Evolutionary conservation across 2,113 vertebrate genomes (phyloP).

Genomic region (Epinephelus cyanopodus): DNA sequence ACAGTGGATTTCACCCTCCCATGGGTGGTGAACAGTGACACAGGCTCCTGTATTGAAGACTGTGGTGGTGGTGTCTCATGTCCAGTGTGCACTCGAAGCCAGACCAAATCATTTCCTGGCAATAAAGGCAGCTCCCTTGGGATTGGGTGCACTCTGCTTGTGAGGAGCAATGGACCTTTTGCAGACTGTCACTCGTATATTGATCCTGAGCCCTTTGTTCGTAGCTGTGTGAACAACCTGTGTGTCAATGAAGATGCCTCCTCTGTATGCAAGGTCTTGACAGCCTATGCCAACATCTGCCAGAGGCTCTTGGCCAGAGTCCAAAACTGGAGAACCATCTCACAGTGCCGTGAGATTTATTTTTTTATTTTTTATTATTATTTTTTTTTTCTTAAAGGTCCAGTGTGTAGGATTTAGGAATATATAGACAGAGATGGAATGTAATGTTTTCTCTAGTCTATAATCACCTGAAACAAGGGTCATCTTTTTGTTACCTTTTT

Average conservation of each 20-base stretch:
- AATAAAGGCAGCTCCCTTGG: not conserved
- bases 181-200: slow-evolving; percentile 48
- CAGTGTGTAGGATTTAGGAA: too few relatives aligned
- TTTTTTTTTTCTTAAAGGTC: not conserved
- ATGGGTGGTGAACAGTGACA: slow-evolving; percentile 70
- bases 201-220: slow-evolving; percentile 52
- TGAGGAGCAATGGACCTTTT: slow-evolving; percentile 38
- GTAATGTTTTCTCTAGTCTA: not conserved
- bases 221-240: slow-evolving; percentile 56
- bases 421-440: too few relatives aligned
- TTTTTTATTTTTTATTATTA: not conserved
- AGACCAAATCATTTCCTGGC: slow-evolving; percentile 24
- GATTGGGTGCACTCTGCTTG: slow-evolving; percentile 27
- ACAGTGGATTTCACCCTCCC: slow-evolving; percentile 55
- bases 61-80: slow-evolving; percentile 9
- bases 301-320: slow-evolving; percentile 46
- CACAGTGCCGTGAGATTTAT: slow-evolving; percentile 71
- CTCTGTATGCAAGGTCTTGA: slow-evolving; percentile 57
- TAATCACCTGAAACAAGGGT: not conserved
- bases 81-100: slow-evolving; percentile 43
- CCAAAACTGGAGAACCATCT: slow-evolving; percentile 57
- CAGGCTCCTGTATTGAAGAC: slow-evolving; percentile 20
- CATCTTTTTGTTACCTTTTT: too few relatives aligned
- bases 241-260: slow-evolving; percentile 38
- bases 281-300: slow-evolving; percentile 59